Base-by-base conservation (phyloP, 35 echinoderm and acorn worm species). In the Lytechinus pictus region DNA sequence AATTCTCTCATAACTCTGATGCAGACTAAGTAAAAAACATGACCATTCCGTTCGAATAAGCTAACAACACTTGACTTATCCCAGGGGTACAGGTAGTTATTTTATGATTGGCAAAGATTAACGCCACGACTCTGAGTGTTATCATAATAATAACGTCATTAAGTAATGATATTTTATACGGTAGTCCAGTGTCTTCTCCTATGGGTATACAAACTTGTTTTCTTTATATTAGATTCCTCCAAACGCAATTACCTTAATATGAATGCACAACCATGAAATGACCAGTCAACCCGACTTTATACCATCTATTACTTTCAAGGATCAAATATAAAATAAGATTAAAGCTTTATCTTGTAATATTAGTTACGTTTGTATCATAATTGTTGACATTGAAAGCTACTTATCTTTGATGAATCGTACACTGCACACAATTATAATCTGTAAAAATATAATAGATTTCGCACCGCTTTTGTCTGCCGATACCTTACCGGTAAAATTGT, bases 1-100 rank as follows among this genome's bases (percentile, higher is more conserved):
- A 72, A 72, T 24, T 72, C 6, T 72, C 61, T 72, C 16, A 21
- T 72, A 24, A 21, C n/a, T n/a, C n/a, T 21, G 61, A 21, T 72
- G 8, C 19, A 79, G 66, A 79, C 7, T 16, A 24, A 79, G 66
- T 24, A n/a, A 79, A 79, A n/a, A 24, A 24, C 4, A 24, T 79
- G 66, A 79, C 66, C 66, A 79, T 79, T 79, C n/a, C 66, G 66
- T 24, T n/a, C n/a, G 66, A 79, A n/a, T 79, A 79, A 79, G 66
- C 66, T 79, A 79, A 79, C n/a, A 79, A 79, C 66, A 79, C n/a
- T 4, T 79, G 66, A 79, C 66, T 79, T 79, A 79, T 79, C 66
- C 66, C 8, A 24, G 66, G 8, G 66, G 66, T 24, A 79, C 66
- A 79, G 19, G 66, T 24, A 79, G 19, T 79, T 79, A 79, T 24